These are phyloP conservation scores for Anoplolepis gracilipes DNA, from an alignment of 1,140 invertebrate genomes.

Conservation along the genomic window DNA sequence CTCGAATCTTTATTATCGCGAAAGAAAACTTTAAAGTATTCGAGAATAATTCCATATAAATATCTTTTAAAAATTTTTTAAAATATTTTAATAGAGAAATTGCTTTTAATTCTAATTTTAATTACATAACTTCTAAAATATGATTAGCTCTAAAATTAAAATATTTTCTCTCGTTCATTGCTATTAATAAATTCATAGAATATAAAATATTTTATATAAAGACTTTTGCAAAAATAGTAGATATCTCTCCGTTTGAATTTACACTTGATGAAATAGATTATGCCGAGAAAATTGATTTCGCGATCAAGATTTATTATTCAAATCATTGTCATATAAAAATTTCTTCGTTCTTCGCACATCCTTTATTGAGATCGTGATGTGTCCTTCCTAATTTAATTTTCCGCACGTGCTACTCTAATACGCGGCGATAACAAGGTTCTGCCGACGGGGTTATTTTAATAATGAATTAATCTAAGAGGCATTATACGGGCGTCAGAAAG, in stretches of 20 bases:
- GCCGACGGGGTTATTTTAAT: constrained; percentile 74
- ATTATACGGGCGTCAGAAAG: constrained; percentile 60
- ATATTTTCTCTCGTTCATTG: neutral
- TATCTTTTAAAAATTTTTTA: neutral
- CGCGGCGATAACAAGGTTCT: constrained; percentile 61
- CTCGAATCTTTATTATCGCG: neutral
- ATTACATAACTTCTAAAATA: constrained; percentile 2
- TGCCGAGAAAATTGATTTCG: neutral
- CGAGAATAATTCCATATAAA: neutral
- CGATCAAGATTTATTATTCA: neutral
- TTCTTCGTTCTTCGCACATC: neutral
- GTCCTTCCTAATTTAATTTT: constrained; percentile 59
- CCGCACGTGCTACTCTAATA: constrained; percentile 51
- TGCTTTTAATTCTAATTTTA: neutral
- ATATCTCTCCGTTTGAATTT: neutral
- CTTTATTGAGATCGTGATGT: neutral
- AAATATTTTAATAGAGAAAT: neutral
- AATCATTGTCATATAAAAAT: neutral
- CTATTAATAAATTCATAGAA: neutral
- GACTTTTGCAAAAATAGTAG: neutral
- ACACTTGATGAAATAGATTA: neutral
- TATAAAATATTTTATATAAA: too few relatives aligned
- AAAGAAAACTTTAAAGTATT: neutral
- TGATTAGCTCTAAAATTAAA: neutral
- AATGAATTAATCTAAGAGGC: constrained; percentile 75